A percentile compares a stretch with the other conserved stretches of the same genome.
Conservation (phyloP, 2,113 vertebrate genomes). For the Sula dactylatra region DNA sequence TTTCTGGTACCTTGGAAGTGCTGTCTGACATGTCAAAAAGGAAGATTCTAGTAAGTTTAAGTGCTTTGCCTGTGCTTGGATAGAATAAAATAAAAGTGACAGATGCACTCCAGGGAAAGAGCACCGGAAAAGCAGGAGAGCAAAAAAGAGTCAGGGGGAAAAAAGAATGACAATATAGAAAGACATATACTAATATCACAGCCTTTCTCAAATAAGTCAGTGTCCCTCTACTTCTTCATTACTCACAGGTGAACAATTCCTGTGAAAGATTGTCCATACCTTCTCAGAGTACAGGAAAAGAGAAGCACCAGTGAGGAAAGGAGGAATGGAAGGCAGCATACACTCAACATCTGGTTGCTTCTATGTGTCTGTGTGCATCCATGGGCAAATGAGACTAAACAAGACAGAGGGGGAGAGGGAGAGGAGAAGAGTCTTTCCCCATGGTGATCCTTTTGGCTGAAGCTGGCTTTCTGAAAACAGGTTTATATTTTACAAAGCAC, state of each 20-base stretch:
- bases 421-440: background rate
- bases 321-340: background rate
- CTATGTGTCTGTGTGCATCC: background rate
- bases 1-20: background rate
- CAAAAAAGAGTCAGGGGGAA: background rate
- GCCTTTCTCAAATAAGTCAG: background rate
- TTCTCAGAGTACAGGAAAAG: background rate
- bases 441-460: background rate
- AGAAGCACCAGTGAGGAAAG: background rate
- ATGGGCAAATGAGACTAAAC: background rate
- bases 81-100: slow-evolving; percentile 44
- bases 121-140: slow-evolving; percentile 22
- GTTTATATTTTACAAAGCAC: background rate
- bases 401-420: background rate
- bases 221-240: background rate
- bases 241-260: background rate
- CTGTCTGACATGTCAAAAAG: slow-evolving; percentile 32
- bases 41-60: slow-evolving; percentile 39
- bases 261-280: background rate
- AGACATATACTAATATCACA: background rate
- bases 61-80: slow-evolving; percentile 6
- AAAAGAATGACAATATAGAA: slow-evolving; percentile 18
- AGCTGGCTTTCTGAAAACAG: background rate
- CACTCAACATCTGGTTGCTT: background rate
- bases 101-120: slow-evolving; percentile 32